A percentile compares a stretch with the other conserved stretches of the same genome.
Conservation (phyloP, 1,140 invertebrate species). For the Macrobrachium nipponense region DNA sequence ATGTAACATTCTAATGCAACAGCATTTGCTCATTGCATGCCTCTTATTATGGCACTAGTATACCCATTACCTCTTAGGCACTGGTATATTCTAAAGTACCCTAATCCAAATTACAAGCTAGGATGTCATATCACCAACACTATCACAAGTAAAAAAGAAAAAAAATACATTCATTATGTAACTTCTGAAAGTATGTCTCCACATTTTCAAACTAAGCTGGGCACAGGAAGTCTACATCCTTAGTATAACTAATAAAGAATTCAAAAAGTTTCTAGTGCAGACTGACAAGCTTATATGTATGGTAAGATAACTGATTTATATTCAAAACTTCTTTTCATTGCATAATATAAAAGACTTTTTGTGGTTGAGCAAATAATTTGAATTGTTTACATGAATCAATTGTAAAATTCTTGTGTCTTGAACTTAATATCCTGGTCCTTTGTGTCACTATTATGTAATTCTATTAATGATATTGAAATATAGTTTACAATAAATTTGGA, state of each 20-base stretch:
- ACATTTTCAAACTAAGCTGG: no score
- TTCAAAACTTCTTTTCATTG: no score
- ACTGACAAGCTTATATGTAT: background rate
- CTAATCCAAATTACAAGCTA: constrained; percentile 1
- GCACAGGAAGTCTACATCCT: no score
- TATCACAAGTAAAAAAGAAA: constrained; percentile 12
- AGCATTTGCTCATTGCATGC: background rate
- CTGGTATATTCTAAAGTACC: background rate
- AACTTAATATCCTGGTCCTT: no score
- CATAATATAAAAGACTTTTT: background rate
- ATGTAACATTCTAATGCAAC: background rate
- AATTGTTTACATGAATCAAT: no score
- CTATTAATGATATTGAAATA: no score
- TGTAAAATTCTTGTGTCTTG: no score
- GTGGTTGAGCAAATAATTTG: constrained; percentile 16
- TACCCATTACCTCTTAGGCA: constrained; percentile 7
- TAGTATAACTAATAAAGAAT: background rate
- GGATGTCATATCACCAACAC: constrained; percentile 17
- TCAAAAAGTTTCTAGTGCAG: constrained; percentile 15
- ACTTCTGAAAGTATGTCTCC: no score
- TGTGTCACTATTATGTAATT: no score
- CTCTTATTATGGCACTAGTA: constrained; percentile 13
- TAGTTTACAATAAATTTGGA: no score
- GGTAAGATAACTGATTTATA: background rate
- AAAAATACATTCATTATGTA: background rate